A percentile compares a stretch with the other conserved stretches of the same genome.
Evolutionary conservation across 2,113 vertebrate genomes (phyloP).

Genomic region (Semnopithecus entellus): DNA sequence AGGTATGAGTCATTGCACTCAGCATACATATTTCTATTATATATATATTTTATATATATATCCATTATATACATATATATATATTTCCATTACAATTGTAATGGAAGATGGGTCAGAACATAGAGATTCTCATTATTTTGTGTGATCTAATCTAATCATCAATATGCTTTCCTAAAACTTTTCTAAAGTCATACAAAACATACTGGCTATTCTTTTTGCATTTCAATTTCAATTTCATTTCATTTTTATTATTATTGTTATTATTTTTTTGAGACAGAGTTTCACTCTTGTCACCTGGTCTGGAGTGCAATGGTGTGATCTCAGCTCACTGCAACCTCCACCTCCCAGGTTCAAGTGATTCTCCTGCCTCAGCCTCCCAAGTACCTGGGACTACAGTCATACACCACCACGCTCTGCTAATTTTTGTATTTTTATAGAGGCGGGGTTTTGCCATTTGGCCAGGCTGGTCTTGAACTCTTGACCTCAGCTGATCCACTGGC

Average conservation of each 20-base stretch:
- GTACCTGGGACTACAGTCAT: neutral
- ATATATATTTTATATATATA: no score
- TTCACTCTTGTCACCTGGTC: neutral
- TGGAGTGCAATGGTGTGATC: neutral
- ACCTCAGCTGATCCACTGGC: neutral
- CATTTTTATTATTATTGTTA: no score
- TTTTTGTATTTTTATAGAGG: neutral
- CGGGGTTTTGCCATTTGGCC: neutral
- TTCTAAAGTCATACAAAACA: neutral
- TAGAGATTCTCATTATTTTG: slow-evolving; percentile 9
- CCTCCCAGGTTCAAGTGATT: neutral
- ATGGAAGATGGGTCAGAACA: neutral
- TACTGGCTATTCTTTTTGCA: neutral
- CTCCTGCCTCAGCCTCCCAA: neutral
- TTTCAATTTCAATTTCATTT: neutral
- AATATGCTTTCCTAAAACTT: neutral
- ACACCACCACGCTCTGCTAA: neutral
- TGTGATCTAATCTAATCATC: neutral
- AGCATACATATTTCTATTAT: no score
- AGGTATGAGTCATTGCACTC: no score
- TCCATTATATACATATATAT: no score
- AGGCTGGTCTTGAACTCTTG: neutral
- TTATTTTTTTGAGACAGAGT: neutral
- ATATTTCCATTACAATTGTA: neutral
- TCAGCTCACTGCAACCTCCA: neutral